A percentile compares a stretch with the other conserved stretches of the same genome.
Evolutionary conservation across 2,888 invertebrate species (phyloP).

Genomic region (Leucophenga maculata): DNA sequence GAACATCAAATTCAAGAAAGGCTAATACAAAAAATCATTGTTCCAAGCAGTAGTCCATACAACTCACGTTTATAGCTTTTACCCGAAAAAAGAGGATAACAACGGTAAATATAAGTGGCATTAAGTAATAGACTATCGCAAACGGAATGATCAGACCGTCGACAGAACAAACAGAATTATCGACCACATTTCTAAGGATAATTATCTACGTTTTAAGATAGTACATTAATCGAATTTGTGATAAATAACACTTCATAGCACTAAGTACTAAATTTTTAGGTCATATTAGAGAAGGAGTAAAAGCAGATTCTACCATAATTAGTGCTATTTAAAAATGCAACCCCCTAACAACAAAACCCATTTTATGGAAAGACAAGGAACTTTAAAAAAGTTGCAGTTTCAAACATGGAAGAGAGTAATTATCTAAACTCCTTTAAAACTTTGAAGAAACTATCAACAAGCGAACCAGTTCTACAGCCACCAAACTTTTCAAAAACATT

Average conservation of each 20-base stretch:
- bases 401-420: constrained; percentile 22
- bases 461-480: not conserved
- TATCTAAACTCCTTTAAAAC: constrained; percentile 27
- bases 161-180: no score
- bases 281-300: not conserved
- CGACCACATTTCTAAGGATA: no score
- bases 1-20: constrained; percentile 37
- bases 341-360: constrained; percentile 42
- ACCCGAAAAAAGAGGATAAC: constrained; percentile 39
- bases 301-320: constrained; percentile 42
- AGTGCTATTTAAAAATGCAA: constrained; percentile 35
- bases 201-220: constrained; percentile 55
- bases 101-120: constrained; percentile 27
- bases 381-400: constrained; percentile 34
- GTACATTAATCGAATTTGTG: constrained; percentile 23
- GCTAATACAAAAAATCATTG: constrained; percentile 44
- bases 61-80: constrained; percentile 48
- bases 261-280: not conserved
- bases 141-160: constrained; percentile 14
- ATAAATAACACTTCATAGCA: not conserved
- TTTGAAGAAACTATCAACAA: constrained; percentile 21
- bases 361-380: constrained; percentile 39
- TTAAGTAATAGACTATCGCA: constrained; percentile 20
- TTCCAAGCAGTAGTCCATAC: constrained; percentile 45
- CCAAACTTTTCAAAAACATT: no score